Conservation (phyloP, 2,113 vertebrate genomes). For the Lasiurus borealis region DNA sequence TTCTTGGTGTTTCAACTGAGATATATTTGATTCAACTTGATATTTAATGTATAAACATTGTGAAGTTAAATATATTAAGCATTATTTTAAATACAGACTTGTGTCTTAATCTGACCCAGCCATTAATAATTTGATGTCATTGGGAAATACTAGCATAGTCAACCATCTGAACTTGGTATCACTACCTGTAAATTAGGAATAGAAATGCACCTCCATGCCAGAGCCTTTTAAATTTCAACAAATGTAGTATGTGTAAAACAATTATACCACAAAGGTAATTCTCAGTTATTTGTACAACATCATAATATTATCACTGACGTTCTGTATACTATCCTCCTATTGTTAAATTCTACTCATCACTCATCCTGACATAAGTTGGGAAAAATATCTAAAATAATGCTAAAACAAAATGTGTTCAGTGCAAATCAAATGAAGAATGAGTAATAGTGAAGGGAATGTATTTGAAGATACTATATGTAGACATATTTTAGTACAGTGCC, state of each 20-base stretch:
- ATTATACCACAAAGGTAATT: not conserved
- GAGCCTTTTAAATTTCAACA: not conserved
- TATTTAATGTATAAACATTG: not conserved
- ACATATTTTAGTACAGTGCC: not conserved
- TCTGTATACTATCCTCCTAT: not conserved
- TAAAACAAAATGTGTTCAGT: not conserved
- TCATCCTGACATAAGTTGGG: not conserved
- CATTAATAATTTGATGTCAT: not conserved
- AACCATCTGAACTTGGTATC: not conserved
- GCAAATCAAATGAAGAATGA: not conserved
- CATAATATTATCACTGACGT: not conserved
- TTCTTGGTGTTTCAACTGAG: not conserved
- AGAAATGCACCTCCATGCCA: not conserved
- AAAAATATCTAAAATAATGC: not conserved
- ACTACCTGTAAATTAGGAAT: not conserved
- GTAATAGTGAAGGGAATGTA: not conserved
- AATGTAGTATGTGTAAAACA: not conserved
- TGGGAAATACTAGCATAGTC: not conserved
- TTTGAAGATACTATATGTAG: not conserved
- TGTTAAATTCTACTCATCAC: not conserved
- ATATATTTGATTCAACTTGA: not conserved
- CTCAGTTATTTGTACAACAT: not conserved
- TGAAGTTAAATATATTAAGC: not conserved
- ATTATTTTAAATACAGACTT: not conserved
- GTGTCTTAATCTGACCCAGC: not conserved